These are phyloP conservation scores for Brachyhypopomus occidentalis DNA, from an alignment of 2,113 vertebrate species.

Conservation along the genomic window DNA sequence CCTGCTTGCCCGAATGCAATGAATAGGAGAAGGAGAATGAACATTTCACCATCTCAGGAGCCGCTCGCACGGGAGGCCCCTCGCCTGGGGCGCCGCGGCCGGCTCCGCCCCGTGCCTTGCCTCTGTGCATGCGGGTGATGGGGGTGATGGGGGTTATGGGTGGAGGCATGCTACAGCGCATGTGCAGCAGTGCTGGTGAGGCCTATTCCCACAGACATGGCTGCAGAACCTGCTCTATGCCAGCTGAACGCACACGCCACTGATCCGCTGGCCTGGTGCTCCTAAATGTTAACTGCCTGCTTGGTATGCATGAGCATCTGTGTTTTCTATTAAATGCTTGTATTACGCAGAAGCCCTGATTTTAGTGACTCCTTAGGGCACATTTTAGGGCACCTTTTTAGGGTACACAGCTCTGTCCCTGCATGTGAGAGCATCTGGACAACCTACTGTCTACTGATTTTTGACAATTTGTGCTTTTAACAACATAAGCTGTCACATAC, in stretches of 20 bases:
- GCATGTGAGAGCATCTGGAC: background rate
- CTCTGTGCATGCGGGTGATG: too few relatives aligned
- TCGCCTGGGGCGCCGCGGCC: too few relatives aligned
- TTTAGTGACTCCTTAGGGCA: background rate
- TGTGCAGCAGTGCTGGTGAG: background rate
- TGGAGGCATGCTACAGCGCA: conserved; percentile 83
- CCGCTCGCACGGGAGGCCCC: too few relatives aligned
- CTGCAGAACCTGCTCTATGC: conserved; percentile 28
- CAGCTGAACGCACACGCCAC: conserved; percentile 29
- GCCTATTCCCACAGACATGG: conserved; percentile 23
- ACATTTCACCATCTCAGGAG: background rate
- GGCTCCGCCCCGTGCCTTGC: too few relatives aligned
- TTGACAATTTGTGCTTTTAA: background rate
- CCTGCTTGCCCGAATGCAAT: conserved; percentile 27
- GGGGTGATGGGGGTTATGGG: conserved; percentile 66
- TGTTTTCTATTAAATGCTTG: background rate
- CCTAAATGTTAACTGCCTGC: conserved; percentile 43
- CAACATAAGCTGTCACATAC: too few relatives aligned
- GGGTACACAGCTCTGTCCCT: background rate
- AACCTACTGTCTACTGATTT: background rate
- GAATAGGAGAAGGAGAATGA: conserved; percentile 12
- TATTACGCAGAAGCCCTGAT: conserved; percentile 5
- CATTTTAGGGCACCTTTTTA: conserved; percentile 9
- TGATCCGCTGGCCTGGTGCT: conserved; percentile 15
- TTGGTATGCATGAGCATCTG: conserved; percentile 35